A percentile compares a stretch with the other conserved stretches of the same genome.
These are phyloP conservation scores for Lissocephala sabroskyi DNA, from an alignment of 2,888 invertebrate genomes.

Conservation along the genomic window DNA sequence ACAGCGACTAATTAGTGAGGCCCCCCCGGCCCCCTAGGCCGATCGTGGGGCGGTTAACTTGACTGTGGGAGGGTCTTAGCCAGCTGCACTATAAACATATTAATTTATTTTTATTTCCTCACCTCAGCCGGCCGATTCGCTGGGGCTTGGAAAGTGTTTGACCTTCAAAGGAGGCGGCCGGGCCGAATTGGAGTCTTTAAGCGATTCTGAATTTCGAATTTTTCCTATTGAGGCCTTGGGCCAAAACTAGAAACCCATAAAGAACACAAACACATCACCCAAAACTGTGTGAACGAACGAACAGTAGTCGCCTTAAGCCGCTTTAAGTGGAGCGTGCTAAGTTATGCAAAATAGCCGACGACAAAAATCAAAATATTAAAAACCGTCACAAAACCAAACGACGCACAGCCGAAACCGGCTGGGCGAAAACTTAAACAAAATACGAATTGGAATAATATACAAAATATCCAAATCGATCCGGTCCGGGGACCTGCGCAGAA, in stretches of 20 bases:
- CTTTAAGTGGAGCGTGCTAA: constrained; percentile 50
- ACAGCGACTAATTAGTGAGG: constrained; percentile 23
- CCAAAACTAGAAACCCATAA: too few relatives aligned
- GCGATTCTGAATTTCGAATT: background rate
- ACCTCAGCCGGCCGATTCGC: too few relatives aligned
- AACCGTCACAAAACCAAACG: background rate
- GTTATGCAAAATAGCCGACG: constrained; percentile 6
- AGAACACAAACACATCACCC: too few relatives aligned
- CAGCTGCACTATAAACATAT: constrained; percentile 44
- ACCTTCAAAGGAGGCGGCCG: constrained; percentile 19
- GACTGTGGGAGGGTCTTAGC: too few relatives aligned
- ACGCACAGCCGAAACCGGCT: constrained; percentile 5
- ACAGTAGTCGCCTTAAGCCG: too few relatives aligned
- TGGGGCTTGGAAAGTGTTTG: constrained; percentile 21
- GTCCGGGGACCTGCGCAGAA: too few relatives aligned
- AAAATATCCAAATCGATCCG: background rate
- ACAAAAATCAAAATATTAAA: background rate
- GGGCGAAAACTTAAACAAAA: constrained; percentile 5
- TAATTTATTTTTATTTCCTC: constrained; percentile 53
- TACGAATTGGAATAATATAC: background rate
- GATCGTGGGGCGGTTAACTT: too few relatives aligned
- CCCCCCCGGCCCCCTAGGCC: too few relatives aligned
- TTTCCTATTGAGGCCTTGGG: background rate
- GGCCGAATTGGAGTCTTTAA: too few relatives aligned
- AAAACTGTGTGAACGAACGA: too few relatives aligned